Evolutionary conservation across 1,140 invertebrate species (phyloP).

Genomic region (Gyrodactylus bullatarudis): DNA sequence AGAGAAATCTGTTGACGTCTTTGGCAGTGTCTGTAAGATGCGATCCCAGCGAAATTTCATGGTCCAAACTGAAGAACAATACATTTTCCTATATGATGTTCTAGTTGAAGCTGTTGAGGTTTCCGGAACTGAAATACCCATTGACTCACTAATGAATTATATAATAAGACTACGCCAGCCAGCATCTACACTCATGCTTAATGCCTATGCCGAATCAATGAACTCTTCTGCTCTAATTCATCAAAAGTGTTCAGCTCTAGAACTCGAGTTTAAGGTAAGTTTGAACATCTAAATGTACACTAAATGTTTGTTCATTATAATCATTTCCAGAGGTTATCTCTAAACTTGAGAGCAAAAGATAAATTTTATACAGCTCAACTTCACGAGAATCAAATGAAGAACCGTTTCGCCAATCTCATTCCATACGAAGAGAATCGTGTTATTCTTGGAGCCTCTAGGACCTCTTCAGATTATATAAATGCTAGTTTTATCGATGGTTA

Average conservation of each 20-base stretch:
- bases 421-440: constrained; percentile 66
- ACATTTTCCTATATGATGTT: constrained; percentile 84
- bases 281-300: background rate
- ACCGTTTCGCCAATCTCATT: constrained; percentile 73
- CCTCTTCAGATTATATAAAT: constrained; percentile 22
- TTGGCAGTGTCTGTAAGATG: constrained; percentile 82
- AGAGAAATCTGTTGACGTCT: constrained; percentile 87
- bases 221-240: background rate
- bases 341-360: background rate
- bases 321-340: background rate
- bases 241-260: background rate
- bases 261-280: background rate
- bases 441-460: constrained; percentile 54
- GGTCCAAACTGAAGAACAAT: constrained; percentile 83
- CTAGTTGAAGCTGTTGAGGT: constrained; percentile 66
- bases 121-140: constrained; percentile 65
- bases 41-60: constrained; percentile 44
- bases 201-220: background rate
- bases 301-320: background rate
- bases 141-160: constrained; percentile 56
- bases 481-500: constrained; percentile 32
- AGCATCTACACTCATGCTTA: background rate
- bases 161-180: constrained; percentile 62
- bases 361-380: constrained; percentile 35
- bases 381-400: constrained; percentile 86